Conservation (phyloP, 2,888 invertebrate species). For the Eretmocerus hayati region DNA sequence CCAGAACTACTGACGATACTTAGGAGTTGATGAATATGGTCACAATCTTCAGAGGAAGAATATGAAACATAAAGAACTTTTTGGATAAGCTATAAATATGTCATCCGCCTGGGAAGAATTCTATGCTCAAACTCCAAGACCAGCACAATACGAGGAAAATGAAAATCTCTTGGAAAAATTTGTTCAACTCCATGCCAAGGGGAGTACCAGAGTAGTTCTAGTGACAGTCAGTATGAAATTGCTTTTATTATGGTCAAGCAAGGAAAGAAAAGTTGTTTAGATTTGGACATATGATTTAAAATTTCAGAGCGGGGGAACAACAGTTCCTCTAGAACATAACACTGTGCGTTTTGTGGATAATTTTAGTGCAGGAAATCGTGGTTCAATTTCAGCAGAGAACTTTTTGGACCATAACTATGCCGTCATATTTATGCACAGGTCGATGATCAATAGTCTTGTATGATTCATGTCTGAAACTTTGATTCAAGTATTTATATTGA, state of each 20-base stretch:
- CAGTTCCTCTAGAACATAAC: slow-evolving; percentile 92
- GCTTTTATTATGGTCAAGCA: neutral
- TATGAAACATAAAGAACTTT: no score
- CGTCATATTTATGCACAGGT: slow-evolving; percentile 86
- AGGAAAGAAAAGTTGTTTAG: neutral
- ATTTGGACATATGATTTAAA: slow-evolving; percentile 7
- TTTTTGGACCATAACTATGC: slow-evolving; percentile 82
- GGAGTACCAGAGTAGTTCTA: slow-evolving; percentile 65
- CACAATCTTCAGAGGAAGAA: no score
- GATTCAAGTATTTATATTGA: neutral
- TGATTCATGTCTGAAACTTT: neutral
- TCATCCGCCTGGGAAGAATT: slow-evolving; percentile 74
- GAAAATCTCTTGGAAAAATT: slow-evolving; percentile 67
- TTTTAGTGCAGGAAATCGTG: slow-evolving; percentile 94
- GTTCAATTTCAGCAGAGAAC: slow-evolving; percentile 91
- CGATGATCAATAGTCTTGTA: slow-evolving; percentile 14
- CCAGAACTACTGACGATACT: no score
- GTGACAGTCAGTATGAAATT: slow-evolving; percentile 61
- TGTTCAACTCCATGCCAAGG: slow-evolving; percentile 61
- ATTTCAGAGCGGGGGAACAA: slow-evolving; percentile 87
- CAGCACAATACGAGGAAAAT: slow-evolving; percentile 69
- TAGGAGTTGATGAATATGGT: no score
- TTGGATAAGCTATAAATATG: slow-evolving; percentile 32
- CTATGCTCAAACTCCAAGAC: slow-evolving; percentile 71
- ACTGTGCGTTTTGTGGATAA: slow-evolving; percentile 98